Conservation (phyloP, 2,113 vertebrate species). For the Mus spicilegus region DNA sequence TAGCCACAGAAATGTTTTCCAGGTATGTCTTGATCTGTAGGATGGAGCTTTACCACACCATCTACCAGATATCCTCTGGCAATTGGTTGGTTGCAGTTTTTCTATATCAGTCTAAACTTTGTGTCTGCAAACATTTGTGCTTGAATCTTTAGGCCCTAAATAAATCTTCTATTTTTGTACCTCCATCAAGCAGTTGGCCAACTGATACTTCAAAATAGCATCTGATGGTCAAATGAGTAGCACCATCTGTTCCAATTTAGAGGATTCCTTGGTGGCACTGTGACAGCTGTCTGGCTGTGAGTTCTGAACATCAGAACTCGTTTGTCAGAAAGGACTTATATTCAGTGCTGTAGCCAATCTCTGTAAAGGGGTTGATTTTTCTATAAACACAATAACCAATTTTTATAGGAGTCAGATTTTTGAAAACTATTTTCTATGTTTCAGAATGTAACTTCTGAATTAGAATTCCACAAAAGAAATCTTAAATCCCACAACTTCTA, state of each 20-base stretch:
- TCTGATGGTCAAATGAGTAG: constrained; percentile 74
- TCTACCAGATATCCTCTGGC: constrained; percentile 49
- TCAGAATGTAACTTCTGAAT: constrained; percentile 52
- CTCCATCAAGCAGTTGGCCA: constrained; percentile 73
- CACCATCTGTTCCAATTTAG: constrained; percentile 78
- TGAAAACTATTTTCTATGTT: constrained; percentile 45
- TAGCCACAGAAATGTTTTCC: constrained; percentile 52
- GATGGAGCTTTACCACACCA: constrained; percentile 48
- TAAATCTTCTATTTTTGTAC: constrained; percentile 77
- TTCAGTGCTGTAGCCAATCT: constrained; percentile 40
- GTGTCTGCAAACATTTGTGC: constrained; percentile 59
- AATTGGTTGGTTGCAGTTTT: constrained; percentile 58
- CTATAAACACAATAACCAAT: constrained; percentile 1
- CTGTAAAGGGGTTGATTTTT: constrained; percentile 53
- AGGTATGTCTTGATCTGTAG: constrained; percentile 2
- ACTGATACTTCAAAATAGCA: constrained; percentile 74
- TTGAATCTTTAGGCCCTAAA: constrained; percentile 66
- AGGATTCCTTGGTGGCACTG: constrained; percentile 65
- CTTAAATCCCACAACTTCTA: constrained; percentile 21
- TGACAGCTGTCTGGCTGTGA: constrained; percentile 76
- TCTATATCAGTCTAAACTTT: constrained; percentile 67
- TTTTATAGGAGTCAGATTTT: constrained; percentile 64
- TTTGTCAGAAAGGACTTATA: constrained; percentile 66
- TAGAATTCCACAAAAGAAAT: constrained; percentile 32
- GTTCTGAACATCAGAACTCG: constrained; percentile 64